Evolutionary conservation across 2,888 invertebrate species (phyloP).

Genomic region (Byasa hedistus): DNA sequence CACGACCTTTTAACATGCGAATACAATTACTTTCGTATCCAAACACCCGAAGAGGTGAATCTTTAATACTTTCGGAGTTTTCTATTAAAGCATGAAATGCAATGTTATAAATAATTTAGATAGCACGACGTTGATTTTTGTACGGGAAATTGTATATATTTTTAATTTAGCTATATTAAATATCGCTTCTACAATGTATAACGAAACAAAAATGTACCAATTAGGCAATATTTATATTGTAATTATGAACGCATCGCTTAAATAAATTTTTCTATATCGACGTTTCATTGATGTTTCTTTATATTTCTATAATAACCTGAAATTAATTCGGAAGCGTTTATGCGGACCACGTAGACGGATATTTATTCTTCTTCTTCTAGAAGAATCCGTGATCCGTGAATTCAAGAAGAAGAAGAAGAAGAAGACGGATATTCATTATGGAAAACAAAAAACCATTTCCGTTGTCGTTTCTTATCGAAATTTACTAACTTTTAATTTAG

Average conservation of each 20-base stretch:
- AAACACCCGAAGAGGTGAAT: neutral
- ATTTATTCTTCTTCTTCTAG: no score
- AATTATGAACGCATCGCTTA: conserved; percentile 11
- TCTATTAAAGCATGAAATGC: conserved; percentile 60
- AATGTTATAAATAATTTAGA: conserved; percentile 55
- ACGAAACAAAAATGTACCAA: conserved; percentile 27
- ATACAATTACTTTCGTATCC: neutral
- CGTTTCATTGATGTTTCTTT: conserved; percentile 1
- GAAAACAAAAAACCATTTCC: neutral
- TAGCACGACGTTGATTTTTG: conserved; percentile 49
- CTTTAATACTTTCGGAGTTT: conserved; percentile 1
- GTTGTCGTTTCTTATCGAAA: no score
- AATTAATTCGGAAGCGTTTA: conserved; percentile 3
- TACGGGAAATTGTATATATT: conserved; percentile 12
- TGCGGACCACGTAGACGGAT: conserved; percentile 20
- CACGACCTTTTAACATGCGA: conserved; percentile 2
- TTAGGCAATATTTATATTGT: conserved; percentile 13
- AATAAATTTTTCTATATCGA: conserved; percentile 7
- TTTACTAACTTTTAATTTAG: no score
- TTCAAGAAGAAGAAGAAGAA: no score
- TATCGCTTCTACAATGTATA: conserved; percentile 21
- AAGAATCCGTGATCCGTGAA: no score
- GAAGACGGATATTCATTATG: neutral
- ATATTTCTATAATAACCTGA: conserved; percentile 21
- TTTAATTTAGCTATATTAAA: conserved; percentile 21